These are phyloP conservation scores for Tetranychus cinnabarinus DNA, from an alignment of 1,140 invertebrate species.

Conservation along the genomic window DNA sequence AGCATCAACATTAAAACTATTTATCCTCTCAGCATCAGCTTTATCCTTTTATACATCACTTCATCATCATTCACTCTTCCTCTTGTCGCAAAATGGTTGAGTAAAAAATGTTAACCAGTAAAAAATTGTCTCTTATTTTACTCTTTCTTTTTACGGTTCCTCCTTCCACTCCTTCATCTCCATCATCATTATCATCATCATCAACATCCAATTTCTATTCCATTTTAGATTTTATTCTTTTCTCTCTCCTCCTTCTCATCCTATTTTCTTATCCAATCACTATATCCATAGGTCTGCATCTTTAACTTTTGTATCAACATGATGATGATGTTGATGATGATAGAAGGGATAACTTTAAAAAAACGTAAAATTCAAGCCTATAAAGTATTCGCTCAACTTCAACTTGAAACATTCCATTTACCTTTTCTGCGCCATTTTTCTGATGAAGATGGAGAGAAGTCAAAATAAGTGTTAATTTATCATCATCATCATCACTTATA, in stretches of 20 bases:
- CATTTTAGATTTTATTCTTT: not conserved
- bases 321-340: not conserved
- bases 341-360: not conserved
- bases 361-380: not conserved
- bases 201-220: not conserved
- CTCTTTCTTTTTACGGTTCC: not conserved
- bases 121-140: not conserved
- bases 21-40: too few species aligned
- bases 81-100: not conserved
- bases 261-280: not conserved
- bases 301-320: not conserved
- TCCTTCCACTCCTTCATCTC: not conserved
- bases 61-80: not conserved
- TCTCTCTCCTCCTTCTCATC: not conserved
- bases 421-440: not conserved
- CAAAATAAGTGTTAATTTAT: too few species aligned
- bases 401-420: not conserved
- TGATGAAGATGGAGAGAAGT: too few species aligned
- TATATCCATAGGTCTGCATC: not conserved
- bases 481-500: too few species aligned
- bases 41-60: not conserved
- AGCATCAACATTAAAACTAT: too few species aligned
- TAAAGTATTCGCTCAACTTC: not conserved
- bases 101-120: too few species aligned
- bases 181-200: not conserved